phyloP scores from a whole-genome alignment of 2,888 invertebrate species.

The Dusona sp. region DNA sequence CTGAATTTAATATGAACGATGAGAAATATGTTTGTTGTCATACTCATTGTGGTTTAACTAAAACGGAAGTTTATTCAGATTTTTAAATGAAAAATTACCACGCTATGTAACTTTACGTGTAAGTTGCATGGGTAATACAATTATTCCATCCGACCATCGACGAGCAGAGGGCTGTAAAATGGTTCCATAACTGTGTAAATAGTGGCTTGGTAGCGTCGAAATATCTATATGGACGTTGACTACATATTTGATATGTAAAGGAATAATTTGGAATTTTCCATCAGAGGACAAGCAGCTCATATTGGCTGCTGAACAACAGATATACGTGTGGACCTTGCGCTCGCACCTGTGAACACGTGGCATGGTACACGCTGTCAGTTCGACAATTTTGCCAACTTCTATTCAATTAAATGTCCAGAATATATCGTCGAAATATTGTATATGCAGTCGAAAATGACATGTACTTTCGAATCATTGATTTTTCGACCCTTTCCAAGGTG shows the following conservation, averaged over 20 bases:
- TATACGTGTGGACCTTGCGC: not conserved
- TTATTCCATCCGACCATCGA: not conserved
- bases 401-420: not conserved
- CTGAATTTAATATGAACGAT: not conserved
- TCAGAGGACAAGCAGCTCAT: conserved; percentile 1
- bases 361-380: not conserved
- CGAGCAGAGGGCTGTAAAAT: not conserved
- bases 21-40: not conserved
- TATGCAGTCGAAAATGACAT: not conserved
- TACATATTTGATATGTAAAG: not conserved
- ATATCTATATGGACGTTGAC: not conserved
- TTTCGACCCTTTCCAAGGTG: not conserved
- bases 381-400: not conserved
- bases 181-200: not conserved
- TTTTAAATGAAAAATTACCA: too few species aligned
- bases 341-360: not conserved
- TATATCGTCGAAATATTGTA: not conserved
- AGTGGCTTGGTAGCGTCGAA: not conserved
- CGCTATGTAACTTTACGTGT: not conserved
- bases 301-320: not conserved
- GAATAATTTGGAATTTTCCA: not conserved
- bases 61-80: too few species aligned
- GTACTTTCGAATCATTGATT: not conserved
- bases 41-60: too few species aligned
- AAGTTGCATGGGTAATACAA: not conserved